Conservation (phyloP, 1,140 invertebrate genomes). For the Prorops nasuta region DNA sequence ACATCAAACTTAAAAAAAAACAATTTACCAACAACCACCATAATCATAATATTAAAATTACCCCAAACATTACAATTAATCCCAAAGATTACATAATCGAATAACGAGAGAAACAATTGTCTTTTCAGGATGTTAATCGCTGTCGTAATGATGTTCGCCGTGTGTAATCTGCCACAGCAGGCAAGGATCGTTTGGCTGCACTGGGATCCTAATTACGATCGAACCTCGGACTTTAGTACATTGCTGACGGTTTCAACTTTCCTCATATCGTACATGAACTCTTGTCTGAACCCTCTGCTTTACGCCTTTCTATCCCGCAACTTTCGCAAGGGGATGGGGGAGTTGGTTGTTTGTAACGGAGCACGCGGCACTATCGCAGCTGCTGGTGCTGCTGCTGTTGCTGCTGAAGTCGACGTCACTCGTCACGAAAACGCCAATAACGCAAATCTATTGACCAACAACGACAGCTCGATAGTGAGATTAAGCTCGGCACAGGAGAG, state of each 20-base stretch:
- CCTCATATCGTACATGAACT: constrained; percentile 81
- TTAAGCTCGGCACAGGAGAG: constrained; percentile 33
- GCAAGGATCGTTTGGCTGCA: constrained; percentile 79
- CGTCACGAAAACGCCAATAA: constrained; percentile 27
- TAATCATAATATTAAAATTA: no score
- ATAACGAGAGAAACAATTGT: no score
- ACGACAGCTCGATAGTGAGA: constrained; percentile 29
- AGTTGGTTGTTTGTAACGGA: constrained; percentile 61
- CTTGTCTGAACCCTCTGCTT: constrained; percentile 79
- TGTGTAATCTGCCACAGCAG: constrained; percentile 84
- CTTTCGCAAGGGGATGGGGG: constrained; percentile 70
- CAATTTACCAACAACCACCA: no score
- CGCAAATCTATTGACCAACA: constrained; percentile 16
- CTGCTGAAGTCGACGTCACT: no score
- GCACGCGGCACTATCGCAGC: constrained; percentile 21
- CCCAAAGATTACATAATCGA: no score
- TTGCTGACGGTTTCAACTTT: constrained; percentile 80
- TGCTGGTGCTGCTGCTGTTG: no score
- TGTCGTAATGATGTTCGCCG: constrained; percentile 77
- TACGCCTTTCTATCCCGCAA: constrained; percentile 83
- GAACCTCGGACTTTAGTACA: constrained; percentile 67
- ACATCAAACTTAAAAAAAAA: no score
- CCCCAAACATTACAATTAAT: no score
- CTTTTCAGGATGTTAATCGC: constrained; percentile 76
- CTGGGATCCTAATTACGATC: constrained; percentile 62